Base-by-base conservation (phyloP, 2,797 vertebrate genomes). In the Mus caroli region DNA sequence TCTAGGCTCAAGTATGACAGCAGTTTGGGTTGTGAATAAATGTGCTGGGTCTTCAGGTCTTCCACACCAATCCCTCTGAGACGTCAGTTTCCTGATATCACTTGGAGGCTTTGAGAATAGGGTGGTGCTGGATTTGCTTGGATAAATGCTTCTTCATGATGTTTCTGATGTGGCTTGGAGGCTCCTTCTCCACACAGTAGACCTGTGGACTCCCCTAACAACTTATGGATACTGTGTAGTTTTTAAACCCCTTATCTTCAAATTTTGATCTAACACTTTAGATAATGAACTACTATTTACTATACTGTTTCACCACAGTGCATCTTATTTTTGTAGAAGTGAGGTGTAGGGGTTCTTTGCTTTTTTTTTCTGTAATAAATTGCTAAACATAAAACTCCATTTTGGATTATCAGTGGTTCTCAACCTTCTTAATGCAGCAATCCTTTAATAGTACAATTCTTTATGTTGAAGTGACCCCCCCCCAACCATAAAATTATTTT, bases 291-390 rank as follows among this genome's bases (percentile, higher is more conserved):
- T 56, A 11, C 14, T 4, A 2, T 67, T 78, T 85, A 58, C 37
- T 52, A 37, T 19, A 26, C 17, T 20, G 31, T 14, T 52, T 85
- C 54, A 64, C 20, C 13, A 1, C 17, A 46, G 20, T 15, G n/a
- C 12, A 14, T 58, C 43, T 78, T 37, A 10, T 1, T 43, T 43
- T 58, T 56, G 85, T 14, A 90, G 80, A 76, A 43, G 11, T 62
- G n/a, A 88, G 13, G 28, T 50, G 11, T 67, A 46, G 40, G 4
- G 37, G 67, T 80, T 92, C 34, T 79, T 43, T 75, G 71, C 85
- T 83, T 84, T 71, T 84, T 71, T 60, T n/a, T 91, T 78, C 40
- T 82, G 64, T 43, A 83, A 86, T 54, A 83, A 69, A 17, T 3
- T 46, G 4, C 40, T 54, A 14, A 28, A 78, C 0, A 6, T 0